A percentile compares a stretch with the other conserved stretches of the same genome.
These are phyloP conservation scores for Datnioides undecimradiatus DNA, from an alignment of 2,113 vertebrate genomes.

Conservation along the genomic window DNA sequence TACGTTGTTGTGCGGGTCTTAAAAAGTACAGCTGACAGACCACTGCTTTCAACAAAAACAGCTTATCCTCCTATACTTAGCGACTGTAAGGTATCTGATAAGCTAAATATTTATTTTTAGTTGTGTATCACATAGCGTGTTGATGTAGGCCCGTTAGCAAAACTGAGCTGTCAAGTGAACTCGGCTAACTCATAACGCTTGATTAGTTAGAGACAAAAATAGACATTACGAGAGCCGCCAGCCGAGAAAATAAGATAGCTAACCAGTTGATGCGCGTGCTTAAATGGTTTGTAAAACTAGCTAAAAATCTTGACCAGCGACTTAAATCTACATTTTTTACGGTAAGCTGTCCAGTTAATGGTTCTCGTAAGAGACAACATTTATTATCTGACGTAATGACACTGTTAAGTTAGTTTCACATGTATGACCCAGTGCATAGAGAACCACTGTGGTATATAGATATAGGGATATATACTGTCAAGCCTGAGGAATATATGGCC, in stretches of 20 bases:
- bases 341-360: background rate
- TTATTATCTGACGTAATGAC: background rate
- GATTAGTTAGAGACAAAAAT: constrained; percentile 11
- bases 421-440: background rate
- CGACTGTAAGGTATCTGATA: too few relatives aligned
- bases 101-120: background rate
- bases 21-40: background rate
- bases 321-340: too few relatives aligned
- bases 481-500: too few relatives aligned
- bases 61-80: background rate
- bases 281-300: background rate
- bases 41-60: background rate
- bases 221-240: constrained; percentile 37
- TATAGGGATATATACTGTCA: too few relatives aligned
- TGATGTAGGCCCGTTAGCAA: constrained; percentile 42
- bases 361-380: too few relatives aligned
- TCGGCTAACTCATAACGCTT: constrained; percentile 24
- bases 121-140: background rate
- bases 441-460: too few relatives aligned
- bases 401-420: background rate
- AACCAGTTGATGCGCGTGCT: accelerated
- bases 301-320: too few relatives aligned
- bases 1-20: background rate
- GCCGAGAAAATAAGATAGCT: background rate
- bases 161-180: constrained; percentile 42